Percentiles rank a stretch among this genome's conserved stretches.
phyloP scores from a whole-genome alignment of 2,113 vertebrate genomes.

The Hemiprocne comata region DNA sequence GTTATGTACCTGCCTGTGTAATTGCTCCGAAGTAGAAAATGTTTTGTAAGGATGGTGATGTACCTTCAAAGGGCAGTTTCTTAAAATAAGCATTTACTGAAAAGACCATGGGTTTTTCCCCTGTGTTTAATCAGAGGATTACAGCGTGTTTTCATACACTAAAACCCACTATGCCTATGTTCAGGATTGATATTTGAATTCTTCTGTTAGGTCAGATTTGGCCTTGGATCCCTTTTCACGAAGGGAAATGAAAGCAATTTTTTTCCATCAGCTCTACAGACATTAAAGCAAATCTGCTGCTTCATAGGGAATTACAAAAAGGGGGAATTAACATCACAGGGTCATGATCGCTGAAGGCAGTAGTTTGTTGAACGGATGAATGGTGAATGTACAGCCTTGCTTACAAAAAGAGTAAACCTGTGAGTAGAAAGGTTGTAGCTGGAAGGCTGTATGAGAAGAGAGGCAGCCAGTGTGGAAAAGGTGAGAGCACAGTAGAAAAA shows the following conservation, averaged over 20 bases:
- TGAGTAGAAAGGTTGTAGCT: neutral
- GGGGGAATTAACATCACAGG: neutral
- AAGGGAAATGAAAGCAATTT: neutral
- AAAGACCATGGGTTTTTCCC: neutral
- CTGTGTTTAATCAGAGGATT: neutral
- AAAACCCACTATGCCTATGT: neutral
- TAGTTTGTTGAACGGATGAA: neutral
- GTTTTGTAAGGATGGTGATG: neutral
- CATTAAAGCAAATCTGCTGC: neutral
- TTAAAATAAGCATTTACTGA: neutral
- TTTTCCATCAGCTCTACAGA: neutral
- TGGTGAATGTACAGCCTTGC: neutral
- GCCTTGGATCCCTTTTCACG: neutral
- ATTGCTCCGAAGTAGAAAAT: neutral
- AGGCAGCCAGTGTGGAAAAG: neutral
- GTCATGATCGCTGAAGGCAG: neutral
- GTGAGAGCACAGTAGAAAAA: neutral
- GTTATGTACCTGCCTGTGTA: neutral
- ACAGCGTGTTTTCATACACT: fast-evolving
- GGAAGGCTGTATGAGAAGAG: neutral
- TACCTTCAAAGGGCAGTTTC: neutral
- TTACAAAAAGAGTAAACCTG: neutral
- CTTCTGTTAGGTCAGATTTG: neutral
- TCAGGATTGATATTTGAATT: neutral
- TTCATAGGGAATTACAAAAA: neutral